Percentiles rank a stretch among this genome's conserved stretches.
Evolutionary conservation across 2,797 vertebrate species (phyloP).

Genomic region (Chrosomus eos): DNA sequence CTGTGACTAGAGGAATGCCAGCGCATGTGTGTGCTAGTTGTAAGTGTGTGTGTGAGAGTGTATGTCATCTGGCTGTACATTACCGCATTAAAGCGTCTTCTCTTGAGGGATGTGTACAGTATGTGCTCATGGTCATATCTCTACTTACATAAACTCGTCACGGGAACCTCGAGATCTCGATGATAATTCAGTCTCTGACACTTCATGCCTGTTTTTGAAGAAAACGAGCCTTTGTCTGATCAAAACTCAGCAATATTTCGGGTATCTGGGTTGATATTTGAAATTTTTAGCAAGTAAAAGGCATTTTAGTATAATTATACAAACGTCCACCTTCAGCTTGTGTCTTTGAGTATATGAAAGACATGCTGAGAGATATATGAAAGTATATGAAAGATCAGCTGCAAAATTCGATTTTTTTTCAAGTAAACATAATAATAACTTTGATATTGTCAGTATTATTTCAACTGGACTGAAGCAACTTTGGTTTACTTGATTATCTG

Average conservation of each 20-base stretch:
- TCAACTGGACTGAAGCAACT: too few relatives aligned
- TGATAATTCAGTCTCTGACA: not conserved
- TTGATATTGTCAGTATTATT: not conserved
- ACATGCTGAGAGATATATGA: too few relatives aligned
- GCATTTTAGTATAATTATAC: too few relatives aligned
- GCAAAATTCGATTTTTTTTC: not conserved
- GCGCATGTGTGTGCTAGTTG: not conserved
- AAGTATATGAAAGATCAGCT: too few relatives aligned
- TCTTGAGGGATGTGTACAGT: conserved; percentile 10
- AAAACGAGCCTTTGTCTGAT: not conserved
- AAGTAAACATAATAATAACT: not conserved
- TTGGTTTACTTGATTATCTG: too few relatives aligned
- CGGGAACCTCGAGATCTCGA: not conserved
- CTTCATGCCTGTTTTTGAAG: not conserved
- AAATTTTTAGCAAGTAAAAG: too few relatives aligned
- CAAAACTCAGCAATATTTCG: not conserved
- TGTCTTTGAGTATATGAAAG: too few relatives aligned
- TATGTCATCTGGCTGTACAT: not conserved
- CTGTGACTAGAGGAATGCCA: not conserved
- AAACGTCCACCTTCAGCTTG: too few relatives aligned
- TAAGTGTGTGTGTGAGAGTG: not conserved
- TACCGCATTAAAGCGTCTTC: not conserved
- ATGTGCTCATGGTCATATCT: conserved; percentile 24
- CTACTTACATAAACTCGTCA: not conserved
- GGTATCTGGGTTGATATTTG: too few relatives aligned